Evolutionary conservation across 2,797 vertebrate species (phyloP), one percentile per base, ranked within the genome.

Genomic region (Muscicapa comitata): DNA sequence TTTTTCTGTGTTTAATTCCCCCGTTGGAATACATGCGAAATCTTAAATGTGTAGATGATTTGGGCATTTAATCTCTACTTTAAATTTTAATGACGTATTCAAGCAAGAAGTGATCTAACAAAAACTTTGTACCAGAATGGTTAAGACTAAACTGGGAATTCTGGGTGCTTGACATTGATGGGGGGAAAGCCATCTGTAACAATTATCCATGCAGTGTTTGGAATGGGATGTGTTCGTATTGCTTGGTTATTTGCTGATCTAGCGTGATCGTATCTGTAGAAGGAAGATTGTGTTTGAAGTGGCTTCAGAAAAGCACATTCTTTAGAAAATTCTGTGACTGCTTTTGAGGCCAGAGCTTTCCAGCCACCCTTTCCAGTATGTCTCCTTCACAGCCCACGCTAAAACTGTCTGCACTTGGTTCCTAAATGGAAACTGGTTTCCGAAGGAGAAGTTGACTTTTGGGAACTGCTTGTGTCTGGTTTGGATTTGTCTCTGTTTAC

Each of bases 1-100:
- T 23, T 93, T 87, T 76, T 48, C 93, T 90, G 51, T 62, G 25
- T 89, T 94, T 87, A 71, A 91, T 91, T 88, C 80, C 13, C 61
- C 3, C 0, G 0, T 37, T 91, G 61, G 42, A 88, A 72, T 35
- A 55, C 6, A 53, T 37, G 16, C 0, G 3, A 67, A 40, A 48
- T 85, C 23, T 74, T 80, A 53, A 88, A 91, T 65, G 33, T 15
- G 15, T 65, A 25, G 38, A 68, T 47, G 38, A 77, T 77, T 91
- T 65, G 37, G 59, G 28, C 37, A 61, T 88, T 86, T 83, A 71
- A 77, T 61, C 13, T 66, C 45, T 37, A 17, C 26, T 55, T 67
- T n/a, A 47, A 40, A 50, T 70, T 95, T 62, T 68, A 47, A 74
- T 1, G 6, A 45, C 31, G n/a, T 33, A 47, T 6, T 88, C 53